A percentile compares a stretch with the other conserved stretches of the same genome.
phyloP scores from a whole-genome alignment of 2,888 invertebrate species.

The Orchesella flavescens region DNA sequence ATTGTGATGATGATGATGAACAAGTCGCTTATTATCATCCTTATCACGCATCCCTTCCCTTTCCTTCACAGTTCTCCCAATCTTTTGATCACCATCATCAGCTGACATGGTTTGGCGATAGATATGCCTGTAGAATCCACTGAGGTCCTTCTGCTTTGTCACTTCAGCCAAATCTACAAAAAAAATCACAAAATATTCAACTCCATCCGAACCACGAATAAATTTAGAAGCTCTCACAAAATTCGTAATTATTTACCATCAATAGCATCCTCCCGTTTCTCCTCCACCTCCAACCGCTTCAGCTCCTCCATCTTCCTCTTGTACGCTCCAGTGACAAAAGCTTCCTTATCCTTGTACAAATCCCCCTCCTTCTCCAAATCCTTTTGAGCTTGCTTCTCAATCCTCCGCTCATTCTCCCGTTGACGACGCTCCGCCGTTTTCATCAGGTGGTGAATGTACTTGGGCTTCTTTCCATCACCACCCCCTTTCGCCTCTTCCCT shows the following conservation, averaged over 20 bases:
- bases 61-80: neutral
- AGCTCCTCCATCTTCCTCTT: conserved; percentile 94
- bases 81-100: conserved; percentile 72
- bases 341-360: conserved; percentile 94
- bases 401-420: conserved; percentile 89
- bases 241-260: too few relatives aligned
- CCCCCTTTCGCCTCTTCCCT: conserved; percentile 79
- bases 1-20: too few relatives aligned
- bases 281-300: conserved; percentile 87
- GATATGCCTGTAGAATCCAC: conserved; percentile 93
- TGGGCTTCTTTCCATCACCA: conserved; percentile 81
- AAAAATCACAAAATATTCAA: neutral
- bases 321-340: conserved; percentile 95
- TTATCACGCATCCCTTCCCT: too few relatives aligned
- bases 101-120: conserved; percentile 83
- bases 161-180: conserved; percentile 86
- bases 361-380: conserved; percentile 95
- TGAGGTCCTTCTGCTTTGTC: conserved; percentile 90
- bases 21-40: too few relatives aligned
- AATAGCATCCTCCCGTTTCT: conserved; percentile 82
- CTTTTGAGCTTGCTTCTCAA: conserved; percentile 92
- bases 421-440: conserved; percentile 90
- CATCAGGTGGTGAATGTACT: conserved; percentile 89
- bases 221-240: too few relatives aligned
- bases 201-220: too few relatives aligned